These are phyloP conservation scores for Bombycilla garrulus DNA, from an alignment of 2,113 vertebrate genomes.

Conservation along the genomic window DNA sequence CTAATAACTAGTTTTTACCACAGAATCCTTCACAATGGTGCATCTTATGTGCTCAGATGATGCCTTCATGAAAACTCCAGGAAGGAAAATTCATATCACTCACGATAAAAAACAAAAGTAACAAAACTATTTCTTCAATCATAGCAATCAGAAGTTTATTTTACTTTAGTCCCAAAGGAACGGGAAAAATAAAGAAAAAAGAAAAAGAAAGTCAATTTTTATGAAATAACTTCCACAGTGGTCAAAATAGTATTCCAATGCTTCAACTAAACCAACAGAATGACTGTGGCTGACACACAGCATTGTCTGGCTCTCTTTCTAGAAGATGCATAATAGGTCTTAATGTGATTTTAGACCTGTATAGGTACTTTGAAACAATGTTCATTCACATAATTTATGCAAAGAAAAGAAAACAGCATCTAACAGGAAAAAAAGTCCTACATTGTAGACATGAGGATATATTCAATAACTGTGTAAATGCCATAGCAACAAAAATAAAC, in stretches of 20 bases:
- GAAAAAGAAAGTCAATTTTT: not conserved
- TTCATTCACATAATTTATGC: not conserved
- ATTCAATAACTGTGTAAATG: not conserved
- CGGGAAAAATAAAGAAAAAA: not conserved
- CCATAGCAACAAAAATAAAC: not conserved
- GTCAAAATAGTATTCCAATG: not conserved
- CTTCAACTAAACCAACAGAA: not conserved
- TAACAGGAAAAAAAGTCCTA: not conserved
- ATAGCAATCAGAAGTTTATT: not conserved
- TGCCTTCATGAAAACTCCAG: not conserved
- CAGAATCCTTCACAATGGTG: not conserved
- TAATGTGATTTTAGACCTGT: not conserved
- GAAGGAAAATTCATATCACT: not conserved
- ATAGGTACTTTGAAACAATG: not conserved
- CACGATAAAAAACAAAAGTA: not conserved
- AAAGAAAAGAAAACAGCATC: not conserved
- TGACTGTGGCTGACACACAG: not conserved
- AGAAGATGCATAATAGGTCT: not conserved
- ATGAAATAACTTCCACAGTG: not conserved
- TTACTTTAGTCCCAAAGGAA: not conserved
- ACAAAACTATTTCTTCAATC: fast-evolving
- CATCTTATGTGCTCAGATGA: not conserved
- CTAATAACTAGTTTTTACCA: not conserved
- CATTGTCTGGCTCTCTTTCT: not conserved
- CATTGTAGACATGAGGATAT: not conserved